Base-by-base conservation (phyloP, 1,140 invertebrate genomes). In the Drosophila guanche region DNA sequence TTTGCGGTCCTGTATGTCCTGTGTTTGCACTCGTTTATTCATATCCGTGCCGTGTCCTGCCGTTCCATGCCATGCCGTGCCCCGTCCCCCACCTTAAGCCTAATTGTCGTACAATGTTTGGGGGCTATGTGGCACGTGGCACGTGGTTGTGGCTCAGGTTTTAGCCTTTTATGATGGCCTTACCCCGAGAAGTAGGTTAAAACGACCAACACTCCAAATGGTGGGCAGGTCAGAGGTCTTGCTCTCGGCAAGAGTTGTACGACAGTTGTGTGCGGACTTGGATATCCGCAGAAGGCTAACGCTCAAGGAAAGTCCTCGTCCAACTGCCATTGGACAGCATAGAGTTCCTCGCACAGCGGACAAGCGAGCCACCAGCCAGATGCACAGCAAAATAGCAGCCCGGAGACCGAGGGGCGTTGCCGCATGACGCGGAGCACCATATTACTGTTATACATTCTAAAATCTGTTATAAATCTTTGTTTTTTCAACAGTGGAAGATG, bases 181-280 rank as follows among this genome's bases (percentile, higher is more conserved):
- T 48, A 27, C 65, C 65, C 45, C 51, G 8, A 14, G 67, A 68
- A 68, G 42, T 68, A 51, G 65, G 65, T 68, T 68, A 68, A 68
- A 67, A 68, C 62, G 42, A 68, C 65, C 51, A 33, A 41, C 62
- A 68, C 62, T 65, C 62, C 20, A 43, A 63, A 51, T 25, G 27
- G 45, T 46, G 41, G 62, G 20, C 45, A 33, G 58, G 25, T 22
- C 58, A 62, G 27, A 59, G 29, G 42, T 25, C 57, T 3, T 33
- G 33, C 33, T 12, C 33, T 12, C 33, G 4, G 10, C 33, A 37
- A 37, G 33, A 37, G 33, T 37, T 37, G 33, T 37, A 37, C 4
- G 33, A 37, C 33, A 37, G 33, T 37, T 12, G 10, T 12, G 10
- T 37, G 33, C 25, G 25, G 25, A 27, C 25, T 27, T 1, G 25